A percentile compares a stretch with the other conserved stretches of the same genome.
These are phyloP conservation scores for Galleria mellonella DNA, from an alignment of 1,140 invertebrate species.

Conservation along the genomic window DNA sequence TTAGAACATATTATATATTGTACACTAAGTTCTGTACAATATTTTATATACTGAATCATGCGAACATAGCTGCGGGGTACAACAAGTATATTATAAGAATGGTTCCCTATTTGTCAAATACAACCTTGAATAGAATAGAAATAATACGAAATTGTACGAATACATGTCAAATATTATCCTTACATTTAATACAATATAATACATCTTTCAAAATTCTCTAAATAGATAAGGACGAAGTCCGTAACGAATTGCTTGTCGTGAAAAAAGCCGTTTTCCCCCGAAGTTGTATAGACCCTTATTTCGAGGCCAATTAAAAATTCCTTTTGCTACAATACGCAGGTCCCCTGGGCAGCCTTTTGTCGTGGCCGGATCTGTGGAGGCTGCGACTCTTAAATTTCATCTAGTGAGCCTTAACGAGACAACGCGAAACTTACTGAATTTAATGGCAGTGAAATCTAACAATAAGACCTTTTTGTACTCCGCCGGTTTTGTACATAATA, in stretches of 20 bases:
- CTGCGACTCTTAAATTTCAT: conserved; percentile 48
- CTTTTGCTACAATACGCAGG: conserved; percentile 37
- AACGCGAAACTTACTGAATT: conserved; percentile 32
- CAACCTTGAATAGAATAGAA: too few relatives aligned
- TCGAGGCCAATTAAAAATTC: conserved; percentile 64
- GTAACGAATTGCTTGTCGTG: conserved; percentile 16
- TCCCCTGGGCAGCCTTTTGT: conserved; percentile 36
- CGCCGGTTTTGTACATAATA: too few relatives aligned
- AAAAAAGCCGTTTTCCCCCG: conserved; percentile 22
- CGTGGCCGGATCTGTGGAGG: conserved; percentile 38
- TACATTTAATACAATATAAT: too few relatives aligned
- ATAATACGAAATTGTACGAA: too few relatives aligned
- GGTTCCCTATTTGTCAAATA: too few relatives aligned
- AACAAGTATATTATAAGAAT: too few relatives aligned
- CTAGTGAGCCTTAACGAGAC: conserved; percentile 43
- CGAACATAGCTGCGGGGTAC: too few relatives aligned
- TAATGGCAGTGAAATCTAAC: conserved; percentile 13
- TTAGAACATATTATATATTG: too few relatives aligned
- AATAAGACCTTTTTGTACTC: not conserved
- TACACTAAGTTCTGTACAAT: too few relatives aligned
- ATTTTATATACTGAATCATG: too few relatives aligned
- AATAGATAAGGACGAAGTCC: conserved; percentile 16
- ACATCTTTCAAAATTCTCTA: not conserved
- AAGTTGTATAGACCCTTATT: conserved; percentile 48
- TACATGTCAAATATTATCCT: too few relatives aligned